Conservation (phyloP, 2,113 vertebrate species). For the Chaetodon trifascialis region DNA sequence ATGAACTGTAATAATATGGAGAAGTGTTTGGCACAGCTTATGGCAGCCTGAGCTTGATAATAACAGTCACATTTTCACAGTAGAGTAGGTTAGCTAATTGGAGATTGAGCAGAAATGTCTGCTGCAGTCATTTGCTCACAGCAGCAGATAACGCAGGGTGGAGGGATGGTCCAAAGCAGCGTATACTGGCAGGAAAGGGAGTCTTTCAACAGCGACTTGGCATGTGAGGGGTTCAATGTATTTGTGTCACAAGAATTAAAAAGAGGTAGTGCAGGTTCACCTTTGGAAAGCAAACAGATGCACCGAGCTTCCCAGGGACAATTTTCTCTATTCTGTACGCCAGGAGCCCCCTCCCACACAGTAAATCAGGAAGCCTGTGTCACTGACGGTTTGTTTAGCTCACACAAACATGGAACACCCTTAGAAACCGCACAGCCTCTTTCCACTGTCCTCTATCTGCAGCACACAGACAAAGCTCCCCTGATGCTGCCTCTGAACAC, state of each 20-base stretch:
- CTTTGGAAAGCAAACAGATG: constrained; percentile 47
- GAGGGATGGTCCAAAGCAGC: background rate
- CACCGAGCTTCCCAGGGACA: constrained; percentile 58
- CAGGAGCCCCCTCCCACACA: constrained; percentile 61
- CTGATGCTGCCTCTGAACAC: constrained; percentile 10
- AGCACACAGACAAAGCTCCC: constrained; percentile 16
- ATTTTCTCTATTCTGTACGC: constrained; percentile 49
- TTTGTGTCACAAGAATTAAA: background rate
- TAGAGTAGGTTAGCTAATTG: constrained; percentile 60
- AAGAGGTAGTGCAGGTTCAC: constrained; percentile 29
- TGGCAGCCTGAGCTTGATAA: constrained; percentile 13
- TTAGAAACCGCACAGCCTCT: constrained; percentile 59
- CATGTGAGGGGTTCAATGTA: background rate
- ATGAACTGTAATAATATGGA: constrained; percentile 40
- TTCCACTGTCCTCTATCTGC: constrained; percentile 45
- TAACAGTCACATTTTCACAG: constrained; percentile 57
- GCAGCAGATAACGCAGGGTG: constrained; percentile 17
- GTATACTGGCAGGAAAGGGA: constrained; percentile 21
- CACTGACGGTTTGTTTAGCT: constrained; percentile 68
- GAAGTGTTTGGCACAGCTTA: constrained; percentile 31
- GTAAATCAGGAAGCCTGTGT: constrained; percentile 72
- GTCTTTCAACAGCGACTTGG: background rate
- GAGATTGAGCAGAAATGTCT: constrained; percentile 41
- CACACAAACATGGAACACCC: constrained; percentile 61
- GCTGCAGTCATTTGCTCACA: constrained; percentile 42